Percentiles rank a stretch among this genome's conserved stretches.
These are phyloP conservation scores for Cryptus viduatorius DNA, from an alignment of 2,888 invertebrate genomes.

Conservation along the genomic window DNA sequence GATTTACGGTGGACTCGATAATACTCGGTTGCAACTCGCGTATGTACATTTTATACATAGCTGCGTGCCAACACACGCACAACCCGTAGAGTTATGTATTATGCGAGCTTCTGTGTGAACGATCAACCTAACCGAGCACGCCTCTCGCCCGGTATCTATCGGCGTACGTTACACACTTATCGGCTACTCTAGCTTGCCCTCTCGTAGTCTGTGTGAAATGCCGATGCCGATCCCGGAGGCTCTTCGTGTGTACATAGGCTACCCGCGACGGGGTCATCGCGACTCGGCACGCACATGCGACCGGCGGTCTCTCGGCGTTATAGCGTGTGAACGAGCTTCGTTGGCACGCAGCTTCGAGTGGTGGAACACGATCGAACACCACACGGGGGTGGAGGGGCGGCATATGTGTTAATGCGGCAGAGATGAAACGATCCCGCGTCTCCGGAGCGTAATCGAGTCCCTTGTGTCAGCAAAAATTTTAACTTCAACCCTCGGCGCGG, in stretches of 20 bases:
- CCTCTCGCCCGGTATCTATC: background rate
- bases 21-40: constrained; percentile 9
- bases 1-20: constrained; percentile 34
- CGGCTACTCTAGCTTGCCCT: constrained; percentile 30
- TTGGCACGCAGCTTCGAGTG: constrained; percentile 39
- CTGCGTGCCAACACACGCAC: constrained; percentile 16
- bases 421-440: constrained; percentile 28
- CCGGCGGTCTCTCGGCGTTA: background rate
- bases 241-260: constrained; percentile 29
- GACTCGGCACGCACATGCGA: constrained; percentile 30
- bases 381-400: background rate
- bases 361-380: constrained; percentile 14
- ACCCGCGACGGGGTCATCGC: constrained; percentile 52
- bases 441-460: constrained; percentile 1
- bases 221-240: constrained; percentile 43
- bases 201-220: constrained; percentile 46
- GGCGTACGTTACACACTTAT: constrained; percentile 40
- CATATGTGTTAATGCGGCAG: background rate
- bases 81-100: background rate
- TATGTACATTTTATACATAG: constrained; percentile 23
- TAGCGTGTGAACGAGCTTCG: constrained; percentile 46
- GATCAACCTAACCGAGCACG: constrained; percentile 3
- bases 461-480: constrained; percentile 8
- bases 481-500: background rate
- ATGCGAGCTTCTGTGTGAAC: constrained; percentile 19